Conservation (phyloP, 2,113 vertebrate genomes). For the Leuciscus idus region DNA sequence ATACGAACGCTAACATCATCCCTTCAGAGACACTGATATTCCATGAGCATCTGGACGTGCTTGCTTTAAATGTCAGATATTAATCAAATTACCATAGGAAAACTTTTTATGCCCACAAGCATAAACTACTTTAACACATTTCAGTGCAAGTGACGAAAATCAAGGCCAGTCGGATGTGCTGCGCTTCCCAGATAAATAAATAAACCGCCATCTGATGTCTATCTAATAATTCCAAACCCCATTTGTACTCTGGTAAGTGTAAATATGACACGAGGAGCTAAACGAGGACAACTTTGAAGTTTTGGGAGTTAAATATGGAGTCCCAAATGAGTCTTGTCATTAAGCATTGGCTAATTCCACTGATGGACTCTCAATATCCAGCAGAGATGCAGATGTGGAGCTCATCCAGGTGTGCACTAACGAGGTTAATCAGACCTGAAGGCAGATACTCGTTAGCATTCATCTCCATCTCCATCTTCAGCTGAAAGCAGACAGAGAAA, state of each 20-base stretch:
- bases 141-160: slow-evolving; percentile 5
- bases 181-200: slow-evolving; percentile 11
- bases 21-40: background rate
- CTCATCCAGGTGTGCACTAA: background rate
- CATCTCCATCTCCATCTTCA: no score
- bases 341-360: background rate
- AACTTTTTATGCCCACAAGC: background rate
- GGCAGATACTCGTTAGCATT: background rate
- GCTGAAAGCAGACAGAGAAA: no score
- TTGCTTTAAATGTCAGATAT: slow-evolving; percentile 11
- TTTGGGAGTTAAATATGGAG: background rate
- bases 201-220: slow-evolving; percentile 16
- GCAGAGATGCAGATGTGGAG: background rate
- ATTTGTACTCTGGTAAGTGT: background rate
- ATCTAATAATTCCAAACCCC: slow-evolving; percentile 8
- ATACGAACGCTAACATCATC: no score
- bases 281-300: slow-evolving; percentile 40
- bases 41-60: slow-evolving; percentile 5
- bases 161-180: background rate
- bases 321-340: slow-evolving; percentile 22
- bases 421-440: background rate
- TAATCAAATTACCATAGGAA: background rate
- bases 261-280: slow-evolving; percentile 21
- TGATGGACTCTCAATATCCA: background rate
- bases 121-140: slow-evolving; percentile 1